Base-by-base conservation (phyloP, 2,888 invertebrate species). In the Monoplex corrugatus region DNA sequence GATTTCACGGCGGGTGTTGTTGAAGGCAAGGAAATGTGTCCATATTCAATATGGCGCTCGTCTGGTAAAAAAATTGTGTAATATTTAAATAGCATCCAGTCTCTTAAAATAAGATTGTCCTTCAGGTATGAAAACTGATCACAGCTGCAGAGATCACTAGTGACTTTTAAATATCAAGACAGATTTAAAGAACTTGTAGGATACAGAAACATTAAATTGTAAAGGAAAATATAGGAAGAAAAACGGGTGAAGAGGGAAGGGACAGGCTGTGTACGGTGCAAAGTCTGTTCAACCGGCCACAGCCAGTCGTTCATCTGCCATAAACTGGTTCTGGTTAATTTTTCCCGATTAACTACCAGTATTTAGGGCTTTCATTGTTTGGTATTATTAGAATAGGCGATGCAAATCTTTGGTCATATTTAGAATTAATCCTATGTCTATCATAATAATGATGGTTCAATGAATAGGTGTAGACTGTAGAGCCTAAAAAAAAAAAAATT, bases 1-100 rank as follows among this genome's bases (percentile, higher is more conserved):
- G 83, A 89, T 50, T 91, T 91, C 57, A 89, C 90, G 72, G 90
- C 91, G 38, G 91, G 91, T 45, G 91, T 91, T 86, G 91, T 91
- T 5, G 91, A 91, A 90, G 91, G 91, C 89, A 84, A 84, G 32
- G 32, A 32, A 68, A 68, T 28, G n/a, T 28, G 57, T 57, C 57
- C 0, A 23, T 19, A 57, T 13, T 13, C 57, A 57, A 57, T 23
- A 57, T 68, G 68, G 68, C 68, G 68, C 68, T 28, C 68, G 28
- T 68, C n/a, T 68, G 28, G 16, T 57, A 23, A 57, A 57, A 28
- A 68, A 68, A 23, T 28, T 50, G 50, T 50, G 10, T 50, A 50
- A 28, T 23, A 68, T 23, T 28, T 57, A 23, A 57, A 57, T 19
- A 57, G 13, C 8, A 50, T 57, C 23, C 2, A 0, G 13, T 57